Conservation (phyloP, 2,888 invertebrate species). For the Ormyrus thymus region DNA sequence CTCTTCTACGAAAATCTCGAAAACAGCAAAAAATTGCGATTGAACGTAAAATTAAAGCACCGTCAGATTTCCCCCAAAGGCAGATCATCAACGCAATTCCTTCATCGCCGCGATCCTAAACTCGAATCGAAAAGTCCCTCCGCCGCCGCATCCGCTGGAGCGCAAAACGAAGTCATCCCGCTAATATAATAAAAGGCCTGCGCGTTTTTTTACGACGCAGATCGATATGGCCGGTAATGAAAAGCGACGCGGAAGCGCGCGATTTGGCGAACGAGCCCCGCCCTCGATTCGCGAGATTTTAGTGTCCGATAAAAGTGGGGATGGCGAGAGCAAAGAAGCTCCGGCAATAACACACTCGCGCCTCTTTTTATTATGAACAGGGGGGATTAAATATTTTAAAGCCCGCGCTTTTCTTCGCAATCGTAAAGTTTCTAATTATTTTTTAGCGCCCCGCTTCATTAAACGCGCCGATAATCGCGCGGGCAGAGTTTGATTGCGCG, state of each 20-base stretch:
- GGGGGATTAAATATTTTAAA: slow-evolving; percentile 44
- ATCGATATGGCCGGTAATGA: slow-evolving; percentile 38
- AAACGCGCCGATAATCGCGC: too few relatives aligned
- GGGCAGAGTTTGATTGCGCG: too few relatives aligned
- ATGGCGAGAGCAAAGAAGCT: not conserved
- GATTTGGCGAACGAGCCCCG: slow-evolving; percentile 32
- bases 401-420: slow-evolving; percentile 3
- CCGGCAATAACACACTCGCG: slow-evolving; percentile 21
- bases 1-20: too few relatives aligned
- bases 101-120: too few relatives aligned
- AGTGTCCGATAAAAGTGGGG: slow-evolving; percentile 28
- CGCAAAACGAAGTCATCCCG: slow-evolving; percentile 27
- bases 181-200: slow-evolving; percentile 43
- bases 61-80: too few relatives aligned
- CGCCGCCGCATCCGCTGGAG: too few relatives aligned
- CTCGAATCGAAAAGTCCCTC: too few relatives aligned
- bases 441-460: not conserved
- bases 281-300: slow-evolving; percentile 32
- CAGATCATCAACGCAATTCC: too few relatives aligned
- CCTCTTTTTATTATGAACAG: slow-evolving; percentile 31
- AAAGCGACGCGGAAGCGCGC: slow-evolving; percentile 33
- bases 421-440: slow-evolving; percentile 39
- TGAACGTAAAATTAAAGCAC: too few relatives aligned
- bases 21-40: too few relatives aligned
- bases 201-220: slow-evolving; percentile 12